Evolutionary conservation across 2,888 invertebrate species (phyloP), one percentile per base, ranked within the genome.

Genomic region (Dryomyza anilis): DNA sequence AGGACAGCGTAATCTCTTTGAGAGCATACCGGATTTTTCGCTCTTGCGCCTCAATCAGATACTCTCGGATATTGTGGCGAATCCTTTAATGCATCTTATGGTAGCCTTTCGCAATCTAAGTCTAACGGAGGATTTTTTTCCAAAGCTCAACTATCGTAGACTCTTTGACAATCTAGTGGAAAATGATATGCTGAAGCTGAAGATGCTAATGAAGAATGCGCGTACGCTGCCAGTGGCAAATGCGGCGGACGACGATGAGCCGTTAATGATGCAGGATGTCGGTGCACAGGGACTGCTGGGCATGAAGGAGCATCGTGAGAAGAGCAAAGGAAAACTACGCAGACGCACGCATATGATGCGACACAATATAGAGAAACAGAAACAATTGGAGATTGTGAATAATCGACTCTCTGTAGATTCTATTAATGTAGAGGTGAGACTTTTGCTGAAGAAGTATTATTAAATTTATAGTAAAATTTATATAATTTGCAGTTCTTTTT

Each of bases 11-110:
- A 93, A 94, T 82, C 85, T 92, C 58, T 89, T 93, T 68, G 89
- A 89, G 77, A 89, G 88, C 71, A 87, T 91, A 66, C 89, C 91
- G 0, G 86, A 86, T 65, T 87, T 87, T 29, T 84, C 89, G 36
- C 75, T 92, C 1, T 79, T 88, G 25, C 85, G 86, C 65, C 85
- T 90, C n/a, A 91, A 91, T 77, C 86, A 88, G 71, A 86, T 86
- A 58, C 82, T 94, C 60, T 87, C 88, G 10, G 86, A 89, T 67
- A 89, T 93, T 39, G 81, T 88, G 2, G 90, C 92, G 75, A 87
- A 90, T 69, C 91, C 93, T 0, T 85, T 91, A 0, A 87, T 89
- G 85, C 89, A 91, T 78, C 79, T 91, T 3, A 84, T 93, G 33
- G 84, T 87, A 68, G 89, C 92, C 0, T 77, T 93, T 69, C 85